Percentiles rank a stretch among this genome's conserved stretches.
These are phyloP conservation scores for Petrocephalus sullivani DNA, from an alignment of 2,797 vertebrate genomes.

Conservation along the genomic window DNA sequence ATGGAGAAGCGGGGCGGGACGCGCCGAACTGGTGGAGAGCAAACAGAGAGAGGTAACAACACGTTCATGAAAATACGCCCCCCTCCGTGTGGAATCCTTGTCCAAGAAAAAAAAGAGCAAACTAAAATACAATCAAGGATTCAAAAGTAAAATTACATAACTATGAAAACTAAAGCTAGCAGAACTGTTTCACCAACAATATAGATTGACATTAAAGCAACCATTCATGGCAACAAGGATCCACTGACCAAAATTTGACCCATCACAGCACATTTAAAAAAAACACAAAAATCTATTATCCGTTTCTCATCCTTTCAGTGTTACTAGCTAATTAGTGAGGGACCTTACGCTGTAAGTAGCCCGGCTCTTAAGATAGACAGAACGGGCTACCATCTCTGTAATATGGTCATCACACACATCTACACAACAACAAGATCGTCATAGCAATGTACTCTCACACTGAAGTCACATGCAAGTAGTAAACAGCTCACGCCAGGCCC, in stretches of 20 bases:
- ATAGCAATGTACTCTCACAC: background rate
- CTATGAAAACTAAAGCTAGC: conserved; percentile 75
- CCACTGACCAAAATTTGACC: conserved; percentile 91
- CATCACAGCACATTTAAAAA: conserved; percentile 95
- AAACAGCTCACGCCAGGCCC: background rate
- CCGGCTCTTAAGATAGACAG: background rate
- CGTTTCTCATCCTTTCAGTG: conserved; percentile 95
- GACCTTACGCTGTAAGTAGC: conserved; percentile 45
- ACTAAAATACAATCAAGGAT: conserved; percentile 36
- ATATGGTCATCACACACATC: background rate
- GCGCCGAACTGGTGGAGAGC: conserved; percentile 69
- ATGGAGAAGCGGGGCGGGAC: conserved; percentile 94
- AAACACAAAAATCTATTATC: conserved; percentile 99
- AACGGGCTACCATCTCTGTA: background rate
- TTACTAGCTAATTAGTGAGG: conserved; percentile 36
- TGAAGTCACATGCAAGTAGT: conserved; percentile 7
- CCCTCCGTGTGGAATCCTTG: conserved; percentile 55
- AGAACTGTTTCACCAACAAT: conserved; percentile 93
- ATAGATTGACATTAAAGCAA: conserved; percentile 87
- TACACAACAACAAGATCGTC: conserved; percentile 13
- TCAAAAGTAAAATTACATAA: conserved; percentile 63
- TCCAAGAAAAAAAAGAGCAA: conserved; percentile 59
- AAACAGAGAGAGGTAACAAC: conserved; percentile 69
- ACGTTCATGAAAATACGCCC: conserved; percentile 61
- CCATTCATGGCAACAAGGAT: conserved; percentile 98